Conservation (phyloP, 2,797 vertebrate genomes). For the Epinephelus malabaricus region DNA sequence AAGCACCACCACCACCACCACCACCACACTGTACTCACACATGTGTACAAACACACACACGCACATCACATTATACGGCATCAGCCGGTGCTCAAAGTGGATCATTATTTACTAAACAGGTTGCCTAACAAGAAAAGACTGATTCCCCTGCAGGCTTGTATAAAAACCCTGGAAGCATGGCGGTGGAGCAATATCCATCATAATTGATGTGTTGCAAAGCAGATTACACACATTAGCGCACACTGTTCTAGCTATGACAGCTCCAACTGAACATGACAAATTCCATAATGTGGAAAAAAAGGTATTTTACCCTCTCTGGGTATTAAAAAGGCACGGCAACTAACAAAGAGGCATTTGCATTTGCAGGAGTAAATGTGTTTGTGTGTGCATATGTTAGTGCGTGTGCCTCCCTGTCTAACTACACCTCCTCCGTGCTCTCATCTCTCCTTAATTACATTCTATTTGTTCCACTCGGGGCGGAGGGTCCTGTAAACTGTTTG, state of each 20-base stretch:
- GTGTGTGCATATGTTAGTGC: slow-evolving; percentile 12
- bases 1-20: slow-evolving; percentile 38
- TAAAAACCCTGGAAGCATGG: slow-evolving; percentile 82
- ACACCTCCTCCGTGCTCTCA: slow-evolving; percentile 64
- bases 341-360: slow-evolving; percentile 83
- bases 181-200: slow-evolving; percentile 87
- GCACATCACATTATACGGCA: slow-evolving; percentile 74
- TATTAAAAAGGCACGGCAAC: slow-evolving; percentile 80
- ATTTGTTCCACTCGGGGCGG: slow-evolving; percentile 81
- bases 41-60: slow-evolving; percentile 28
- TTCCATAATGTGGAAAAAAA: slow-evolving; percentile 83
- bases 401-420: slow-evolving; percentile 55
- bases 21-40: slow-evolving; percentile 2
- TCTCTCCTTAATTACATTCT: slow-evolving; percentile 81
- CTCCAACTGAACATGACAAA: slow-evolving; percentile 91
- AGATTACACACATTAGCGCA: slow-evolving; percentile 92
- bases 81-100: slow-evolving; percentile 81
- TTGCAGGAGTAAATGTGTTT: slow-evolving; percentile 52
- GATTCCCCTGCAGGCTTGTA: slow-evolving; percentile 86
- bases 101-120: slow-evolving; percentile 91
- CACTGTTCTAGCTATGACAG: slow-evolving; percentile 89
- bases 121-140: slow-evolving; percentile 89
- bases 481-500: slow-evolving; percentile 87
- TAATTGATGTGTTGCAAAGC: slow-evolving; percentile 92
- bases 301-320: slow-evolving; percentile 77